phyloP scores from a whole-genome alignment of 2,797 vertebrate species.

The Cossypha caffra region DNA sequence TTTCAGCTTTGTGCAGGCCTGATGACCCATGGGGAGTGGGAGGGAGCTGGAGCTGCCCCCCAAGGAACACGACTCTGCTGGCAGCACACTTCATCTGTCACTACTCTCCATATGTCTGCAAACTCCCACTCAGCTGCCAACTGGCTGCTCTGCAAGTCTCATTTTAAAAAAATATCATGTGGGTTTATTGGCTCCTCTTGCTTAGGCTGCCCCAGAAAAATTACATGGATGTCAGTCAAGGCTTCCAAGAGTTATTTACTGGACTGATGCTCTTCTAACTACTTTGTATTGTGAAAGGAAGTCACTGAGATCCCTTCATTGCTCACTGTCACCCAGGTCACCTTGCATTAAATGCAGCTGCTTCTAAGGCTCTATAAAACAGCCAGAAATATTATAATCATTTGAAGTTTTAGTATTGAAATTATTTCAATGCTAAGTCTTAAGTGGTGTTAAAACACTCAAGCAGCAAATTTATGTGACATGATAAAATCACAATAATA shows the following conservation, averaged over 20 bases:
- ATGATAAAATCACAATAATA: neutral
- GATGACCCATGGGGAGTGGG: neutral
- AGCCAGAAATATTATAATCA: conserved; percentile 9
- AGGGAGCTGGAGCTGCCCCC: neutral
- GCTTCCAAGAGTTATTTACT: neutral
- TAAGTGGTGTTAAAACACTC: neutral
- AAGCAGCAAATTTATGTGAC: neutral
- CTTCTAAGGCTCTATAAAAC: neutral
- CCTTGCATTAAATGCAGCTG: neutral
- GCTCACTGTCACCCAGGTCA: neutral
- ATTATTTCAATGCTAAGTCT: neutral
- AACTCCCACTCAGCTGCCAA: conserved; percentile 54
- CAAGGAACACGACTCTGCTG: neutral
- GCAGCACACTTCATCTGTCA: conserved; percentile 12
- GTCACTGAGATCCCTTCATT: neutral
- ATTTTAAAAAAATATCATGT: neutral
- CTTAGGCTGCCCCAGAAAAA: conserved; percentile 10
- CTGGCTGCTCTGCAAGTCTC: conserved; percentile 11
- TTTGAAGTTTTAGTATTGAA: neutral
- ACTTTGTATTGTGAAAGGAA: neutral
- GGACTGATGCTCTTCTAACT: neutral
- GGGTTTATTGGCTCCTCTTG: conserved; percentile 1
- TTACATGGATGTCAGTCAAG: neutral
- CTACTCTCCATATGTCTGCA: conserved; percentile 40
- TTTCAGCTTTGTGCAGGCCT: neutral